Evolutionary conservation across 2,888 invertebrate genomes (phyloP), one percentile per base, ranked within the genome.

Genomic region (Archips crataeganus): DNA sequence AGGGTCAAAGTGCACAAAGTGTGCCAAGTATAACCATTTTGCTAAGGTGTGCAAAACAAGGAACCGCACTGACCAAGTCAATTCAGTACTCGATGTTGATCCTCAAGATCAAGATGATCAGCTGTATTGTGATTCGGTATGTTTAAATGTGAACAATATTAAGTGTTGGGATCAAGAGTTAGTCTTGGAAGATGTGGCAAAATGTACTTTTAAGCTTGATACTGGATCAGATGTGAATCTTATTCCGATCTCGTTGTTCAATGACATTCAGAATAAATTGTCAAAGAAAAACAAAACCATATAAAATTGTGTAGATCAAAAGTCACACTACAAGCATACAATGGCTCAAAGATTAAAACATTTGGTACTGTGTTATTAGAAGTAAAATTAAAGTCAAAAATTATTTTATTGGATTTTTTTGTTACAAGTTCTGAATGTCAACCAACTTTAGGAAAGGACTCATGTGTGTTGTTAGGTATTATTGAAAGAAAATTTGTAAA

Each of bases 331-430:
- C 32, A 59, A 32, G 32, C 59, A 59, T 59, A 59, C 32, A 59
- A 59, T 59, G 59, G 59, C 8, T 59, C 59, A 32, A 59, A 59
- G 10, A 32, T 32, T 11, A 59, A 60, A 11, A 36, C 59, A 60
- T 60, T 34, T 60, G 59, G 59, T 60, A 60, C 36, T 36, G 59
- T 60, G 2, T 60, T 60, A 36, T 60, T 60, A 13, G 39, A 61
- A 39, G 36, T 3, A 4, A 61, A 39, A 39, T 15, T 61, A n/a
- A 61, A 61, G 0, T 39, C 61, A 36, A 61, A 61, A 39, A 2
- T 39, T 0, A 13, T 34, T n/a, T n/a, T 61, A 6, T n/a, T 61
- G n/a, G 61, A 61, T 39, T 61, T 61, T 9, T n/a, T 61, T 61
- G 61, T 61, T 2, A 51, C 51, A 51, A 51, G 51, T 5, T 61